Evolutionary conservation across 2,797 vertebrate species (phyloP).

Genomic region (Phalloptychus januarius): DNA sequence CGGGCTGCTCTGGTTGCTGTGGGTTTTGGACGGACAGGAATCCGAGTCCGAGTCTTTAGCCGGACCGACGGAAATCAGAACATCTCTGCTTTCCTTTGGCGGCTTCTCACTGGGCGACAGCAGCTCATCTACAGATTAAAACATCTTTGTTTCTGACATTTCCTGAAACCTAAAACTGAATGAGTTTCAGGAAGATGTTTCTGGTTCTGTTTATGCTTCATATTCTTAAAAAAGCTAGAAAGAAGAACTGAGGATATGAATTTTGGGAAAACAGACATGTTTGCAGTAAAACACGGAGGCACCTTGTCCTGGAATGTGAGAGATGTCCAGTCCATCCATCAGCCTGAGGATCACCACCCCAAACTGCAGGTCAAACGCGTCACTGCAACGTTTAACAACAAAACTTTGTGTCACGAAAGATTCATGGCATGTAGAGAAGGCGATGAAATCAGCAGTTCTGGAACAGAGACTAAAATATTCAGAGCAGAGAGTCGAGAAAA

Average conservation of each 20-base stretch:
- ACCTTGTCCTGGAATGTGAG: constrained; percentile 95
- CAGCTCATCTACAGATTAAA: constrained; percentile 84
- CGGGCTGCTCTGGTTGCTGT: constrained; percentile 83
- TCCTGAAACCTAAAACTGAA: background rate
- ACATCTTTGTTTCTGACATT: background rate
- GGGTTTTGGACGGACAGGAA: constrained; percentile 79
- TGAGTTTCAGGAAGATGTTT: background rate
- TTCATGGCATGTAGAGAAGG: background rate
- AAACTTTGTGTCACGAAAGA: background rate
- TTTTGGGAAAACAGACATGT: background rate
- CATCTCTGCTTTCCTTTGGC: constrained; percentile 81
- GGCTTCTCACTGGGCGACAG: constrained; percentile 89
- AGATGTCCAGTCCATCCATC: constrained; percentile 92
- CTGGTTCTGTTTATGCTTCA: background rate
- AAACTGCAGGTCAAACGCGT: constrained; percentile 94
- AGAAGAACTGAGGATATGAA: background rate
- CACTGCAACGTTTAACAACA: constrained; percentile 72
- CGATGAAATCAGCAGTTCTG: too few relatives aligned
- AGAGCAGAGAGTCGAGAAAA: too few relatives aligned
- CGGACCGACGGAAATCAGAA: constrained; percentile 84
- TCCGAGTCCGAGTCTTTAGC: constrained; percentile 87
- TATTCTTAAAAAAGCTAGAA: background rate
- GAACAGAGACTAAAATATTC: too few relatives aligned
- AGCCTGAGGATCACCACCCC: constrained; percentile 92
- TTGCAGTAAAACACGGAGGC: background rate